Base-by-base conservation (phyloP, 2,888 invertebrate species). In the Macropis europaea region DNA sequence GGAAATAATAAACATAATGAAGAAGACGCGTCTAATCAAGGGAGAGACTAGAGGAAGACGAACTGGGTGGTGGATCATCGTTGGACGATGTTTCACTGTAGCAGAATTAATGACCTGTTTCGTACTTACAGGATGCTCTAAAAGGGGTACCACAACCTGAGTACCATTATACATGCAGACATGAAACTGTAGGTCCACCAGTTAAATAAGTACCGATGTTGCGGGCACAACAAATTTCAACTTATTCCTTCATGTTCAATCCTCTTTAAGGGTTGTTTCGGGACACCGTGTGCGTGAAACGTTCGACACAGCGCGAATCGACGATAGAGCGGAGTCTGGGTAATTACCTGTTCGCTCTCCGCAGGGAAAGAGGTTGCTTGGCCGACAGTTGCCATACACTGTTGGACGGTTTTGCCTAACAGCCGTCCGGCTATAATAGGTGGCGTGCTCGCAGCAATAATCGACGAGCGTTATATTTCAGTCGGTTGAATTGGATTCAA, bases 391-490 rank as follows among this genome's bases (percentile, higher is more conserved):
- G 47, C 36, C 61, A 15, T 40, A 52, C 26, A 62, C n/a, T 2
- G 17, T 2, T 15, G 24, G 17, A 43, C 43, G 52, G 26, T 22
- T 43, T 34, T 13, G 32, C 40, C 50, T n/a, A n/a, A n/a, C n/a
- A 15, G 28, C 9, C 59, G 34, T 19, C 7, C 34, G 17, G 19
- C 30, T 17, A 64, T 38, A 81, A 80, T 82, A 81, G 82, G 82
- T 73, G 80, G 67, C 72, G 67, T n/a, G n/a, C 7, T 34, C 28
- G 19, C 30, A 17, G 67, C 42, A 81, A 80, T 82, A 81, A 81
- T 81, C 75, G 80, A 69, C 72, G 67, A 42, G 73, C 60, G 69
- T 81, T 81, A 81, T 73, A 76, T 82, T 81, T 82, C 76, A 81
- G 67, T 36, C 64, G 67, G 63, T 62, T 77, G 73, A 80, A 82